Base-by-base conservation (phyloP, 2,113 vertebrate species). In the Eptesicus fuscus region DNA sequence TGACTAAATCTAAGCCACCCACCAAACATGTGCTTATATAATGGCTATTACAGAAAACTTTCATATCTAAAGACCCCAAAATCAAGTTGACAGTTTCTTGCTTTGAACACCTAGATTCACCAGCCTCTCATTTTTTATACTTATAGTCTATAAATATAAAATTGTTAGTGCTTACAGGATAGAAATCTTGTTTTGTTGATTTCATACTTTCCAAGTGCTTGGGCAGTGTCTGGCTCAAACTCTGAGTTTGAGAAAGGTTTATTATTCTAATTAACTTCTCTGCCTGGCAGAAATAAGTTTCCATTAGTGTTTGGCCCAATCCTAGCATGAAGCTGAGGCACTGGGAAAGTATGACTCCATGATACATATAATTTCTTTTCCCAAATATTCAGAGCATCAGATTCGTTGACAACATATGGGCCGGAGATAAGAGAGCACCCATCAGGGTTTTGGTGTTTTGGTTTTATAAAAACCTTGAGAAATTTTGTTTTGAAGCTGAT, bases 401-500 rank as follows among this genome's bases (percentile, higher is more conserved):
- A 82, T 93, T 59, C 85, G 67, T 78, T 92, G 67, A 94, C 1
- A 65, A 88, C 73, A 67, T 92, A 79, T 69, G 76, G 80, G 44
- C 56, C 77, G 76, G 90, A 97, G 78, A 97, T 95, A 74, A 97
- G 91, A 97, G 40, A 93, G 65, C 94, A 94, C 71, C 74, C 96
- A 95, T 96, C 63, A 96, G 56, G 70, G 91, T 97, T 94, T 95
- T 80, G 91, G 91, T 96, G 22, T 96, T 97, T 89, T 37, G 90
- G 94, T 92, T 93, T 95, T 85, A 95, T 86, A 93, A 97, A 96
- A 97, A 86, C 83, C 94, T 95, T 97, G 91, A 96, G 96, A 96
- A 95, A 97, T 95, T 96, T 96, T 95, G 78, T 96, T 97, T 96
- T 96, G 96, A 98, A 97, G 96, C 76, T 95, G 85, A 79, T 94